Conservation (phyloP, 2,113 vertebrate species). For the Plecotus auritus region DNA sequence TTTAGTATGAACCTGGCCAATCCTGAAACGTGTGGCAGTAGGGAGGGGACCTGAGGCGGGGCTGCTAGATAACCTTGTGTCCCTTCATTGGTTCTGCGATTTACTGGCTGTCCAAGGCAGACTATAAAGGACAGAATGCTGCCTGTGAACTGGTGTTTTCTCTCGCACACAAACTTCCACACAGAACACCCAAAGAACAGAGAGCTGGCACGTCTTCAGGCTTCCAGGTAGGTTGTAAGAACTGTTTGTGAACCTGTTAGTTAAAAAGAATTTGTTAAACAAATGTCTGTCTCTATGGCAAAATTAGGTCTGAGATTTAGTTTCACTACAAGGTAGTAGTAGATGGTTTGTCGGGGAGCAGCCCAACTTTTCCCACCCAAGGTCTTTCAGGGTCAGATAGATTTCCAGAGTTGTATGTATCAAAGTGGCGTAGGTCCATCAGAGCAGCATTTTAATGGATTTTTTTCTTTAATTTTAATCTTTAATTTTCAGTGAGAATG, state of each 20-base stretch:
- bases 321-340: not conserved
- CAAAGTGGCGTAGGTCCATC: not conserved
- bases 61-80: not conserved
- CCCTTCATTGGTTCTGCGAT: not conserved
- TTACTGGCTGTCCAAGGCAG: not conserved
- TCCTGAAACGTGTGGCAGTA: not conserved
- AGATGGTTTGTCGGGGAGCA: not conserved
- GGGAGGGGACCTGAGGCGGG: not conserved
- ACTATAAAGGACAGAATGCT: not conserved
- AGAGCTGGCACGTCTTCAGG: not conserved
- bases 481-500: not conserved
- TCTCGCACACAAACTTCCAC: not conserved
- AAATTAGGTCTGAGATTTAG: not conserved
- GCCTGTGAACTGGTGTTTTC: not conserved
- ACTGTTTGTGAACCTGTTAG: not conserved
- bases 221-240: not conserved
- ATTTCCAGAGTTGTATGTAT: not conserved
- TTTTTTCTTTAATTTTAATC: not conserved
- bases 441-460: not conserved
- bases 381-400: not conserved
- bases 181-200: not conserved
- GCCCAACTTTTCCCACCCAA: not conserved
- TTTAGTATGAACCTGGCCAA: not conserved
- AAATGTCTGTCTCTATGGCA: not conserved
- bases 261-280: not conserved